Evolutionary conservation across 2,113 vertebrate genomes (phyloP).

Genomic region (Lutjanus erythropterus): DNA sequence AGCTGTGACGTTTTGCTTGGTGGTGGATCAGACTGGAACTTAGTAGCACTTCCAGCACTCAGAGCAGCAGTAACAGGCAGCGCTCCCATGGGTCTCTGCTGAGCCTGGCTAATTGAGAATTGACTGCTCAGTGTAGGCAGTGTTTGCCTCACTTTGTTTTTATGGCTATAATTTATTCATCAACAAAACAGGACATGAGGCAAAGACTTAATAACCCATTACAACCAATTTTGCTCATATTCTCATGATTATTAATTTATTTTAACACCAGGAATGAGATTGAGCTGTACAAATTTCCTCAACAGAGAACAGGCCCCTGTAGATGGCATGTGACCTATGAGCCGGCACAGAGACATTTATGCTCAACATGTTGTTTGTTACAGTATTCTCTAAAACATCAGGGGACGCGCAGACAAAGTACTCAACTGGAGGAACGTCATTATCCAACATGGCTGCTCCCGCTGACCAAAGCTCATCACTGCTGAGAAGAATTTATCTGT

Average conservation of each 20-base stretch:
- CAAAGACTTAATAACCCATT: conserved; percentile 10
- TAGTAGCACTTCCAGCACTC: conserved; percentile 12
- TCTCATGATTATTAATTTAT: neutral
- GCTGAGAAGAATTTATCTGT: too few species aligned
- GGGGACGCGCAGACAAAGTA: too few species aligned
- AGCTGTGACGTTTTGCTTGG: neutral
- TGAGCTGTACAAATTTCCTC: neutral
- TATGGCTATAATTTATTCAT: conserved; percentile 38
- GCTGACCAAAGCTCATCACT: too few species aligned
- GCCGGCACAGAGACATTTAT: too few species aligned
- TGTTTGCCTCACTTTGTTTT: conserved; percentile 30
- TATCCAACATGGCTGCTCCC: too few species aligned
- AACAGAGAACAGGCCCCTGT: neutral
- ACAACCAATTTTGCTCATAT: neutral
- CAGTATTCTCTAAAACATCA: too few species aligned
- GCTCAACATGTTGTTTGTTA: too few species aligned
- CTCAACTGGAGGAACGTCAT: too few species aligned
- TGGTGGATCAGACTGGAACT: neutral
- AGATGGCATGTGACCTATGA: too few species aligned
- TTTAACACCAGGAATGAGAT: neutral
- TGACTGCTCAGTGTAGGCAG: conserved; percentile 3
- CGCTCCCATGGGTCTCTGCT: conserved; percentile 4
- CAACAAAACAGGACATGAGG: conserved; percentile 20
- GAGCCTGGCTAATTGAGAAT: conserved; percentile 19
- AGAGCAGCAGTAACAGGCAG: conserved; percentile 11